These are phyloP conservation scores for Mercenaria mercenaria DNA, from an alignment of 1,140 invertebrate genomes.

Conservation along the genomic window DNA sequence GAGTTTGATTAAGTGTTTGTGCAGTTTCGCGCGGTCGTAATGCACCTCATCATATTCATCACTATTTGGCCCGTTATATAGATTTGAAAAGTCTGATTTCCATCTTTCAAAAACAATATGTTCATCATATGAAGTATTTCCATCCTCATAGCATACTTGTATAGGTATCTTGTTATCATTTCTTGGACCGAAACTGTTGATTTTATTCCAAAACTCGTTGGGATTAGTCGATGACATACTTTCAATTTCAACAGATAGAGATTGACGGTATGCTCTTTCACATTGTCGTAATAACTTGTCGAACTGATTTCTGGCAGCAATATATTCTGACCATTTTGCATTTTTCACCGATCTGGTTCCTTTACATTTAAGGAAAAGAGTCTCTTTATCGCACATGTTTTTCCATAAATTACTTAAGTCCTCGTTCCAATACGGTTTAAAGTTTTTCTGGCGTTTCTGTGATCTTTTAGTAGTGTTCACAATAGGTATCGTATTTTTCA, in stretches of 20 bases:
- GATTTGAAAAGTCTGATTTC: neutral
- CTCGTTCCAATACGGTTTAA: constrained; percentile 24
- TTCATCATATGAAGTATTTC: neutral
- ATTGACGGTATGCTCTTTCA: neutral
- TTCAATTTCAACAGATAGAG: too few relatives aligned
- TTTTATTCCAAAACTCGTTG: too few relatives aligned
- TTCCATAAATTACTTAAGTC: neutral
- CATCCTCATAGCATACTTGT: neutral
- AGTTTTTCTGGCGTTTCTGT: neutral
- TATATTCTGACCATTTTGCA: neutral
- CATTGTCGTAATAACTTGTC: too few relatives aligned
- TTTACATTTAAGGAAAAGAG: neutral
- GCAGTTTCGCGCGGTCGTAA: neutral
- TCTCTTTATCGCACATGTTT: constrained; percentile 1
- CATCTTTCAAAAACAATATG: neutral
- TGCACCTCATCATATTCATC: neutral
- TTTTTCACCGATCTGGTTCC: neutral
- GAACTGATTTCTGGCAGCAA: neutral
- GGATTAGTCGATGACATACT: too few relatives aligned
- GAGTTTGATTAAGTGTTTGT: neutral
- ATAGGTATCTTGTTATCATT: neutral
- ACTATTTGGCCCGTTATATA: neutral
- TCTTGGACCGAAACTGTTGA: neutral
- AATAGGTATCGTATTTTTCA: neutral
- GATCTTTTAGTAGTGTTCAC: neutral